Evolutionary conservation across 2,797 vertebrate species (phyloP), one percentile per base, ranked within the genome.

Genomic region (Bucorvus abyssinicus): DNA sequence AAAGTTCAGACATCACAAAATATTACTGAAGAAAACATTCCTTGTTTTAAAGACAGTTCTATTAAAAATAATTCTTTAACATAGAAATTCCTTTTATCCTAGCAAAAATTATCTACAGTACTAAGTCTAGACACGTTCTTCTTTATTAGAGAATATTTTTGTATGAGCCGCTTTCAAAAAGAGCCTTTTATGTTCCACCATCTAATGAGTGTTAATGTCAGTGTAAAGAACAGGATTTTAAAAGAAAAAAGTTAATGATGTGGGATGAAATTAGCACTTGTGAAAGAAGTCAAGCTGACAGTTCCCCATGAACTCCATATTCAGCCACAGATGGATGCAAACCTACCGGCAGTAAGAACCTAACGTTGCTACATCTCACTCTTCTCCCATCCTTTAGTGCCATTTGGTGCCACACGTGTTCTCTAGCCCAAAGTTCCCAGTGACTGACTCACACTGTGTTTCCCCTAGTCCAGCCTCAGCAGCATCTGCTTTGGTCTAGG

Each of bases 181-280:
- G 42, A 90, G 22, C 42, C 34, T 94, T 89, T 94, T 57, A 73
- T 95, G 84, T 84, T 96, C 60, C n/a, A 74, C 32, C 47, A 89
- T 65, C 34, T 81, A 81, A 91, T 65, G 34, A 95, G 60, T 44
- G 27, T 27, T 92, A 89, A 86, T 80, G 52, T 74, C 87, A 74
- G 60, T 74, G 65, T 44, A 78, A 88, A 87, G 90, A 95, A 84
- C 30, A 74, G 23, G 22, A 70, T 61, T 92, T 84, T 65, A 57
- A 83, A 91, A 74, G 47, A 49, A 57, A 65, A n/a, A 74, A 77
- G 57, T 75, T 94, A 89, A 78, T 50, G 47, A 67, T 53, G 38
- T 81, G 40, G 50, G 67, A 59, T 84, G 67, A 86, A 93, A 89
- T 91, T 60, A 82, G 15, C 18, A 50, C 34, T 75, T 71, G 21